These are phyloP conservation scores for Gymnodraco acuticeps DNA, from an alignment of 2,797 vertebrate species.

Conservation along the genomic window DNA sequence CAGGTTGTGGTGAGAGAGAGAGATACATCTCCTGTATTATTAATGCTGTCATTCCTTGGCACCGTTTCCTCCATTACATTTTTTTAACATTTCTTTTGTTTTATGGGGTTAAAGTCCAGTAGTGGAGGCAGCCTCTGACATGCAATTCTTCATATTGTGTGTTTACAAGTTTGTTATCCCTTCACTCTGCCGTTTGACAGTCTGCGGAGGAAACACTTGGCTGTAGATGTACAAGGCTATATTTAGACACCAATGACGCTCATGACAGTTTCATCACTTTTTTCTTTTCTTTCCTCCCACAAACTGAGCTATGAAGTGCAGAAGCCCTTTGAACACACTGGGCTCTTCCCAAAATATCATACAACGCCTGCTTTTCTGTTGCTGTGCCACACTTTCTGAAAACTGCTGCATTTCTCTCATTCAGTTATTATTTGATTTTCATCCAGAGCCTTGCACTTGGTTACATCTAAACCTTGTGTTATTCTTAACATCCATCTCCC, in stretches of 20 bases:
- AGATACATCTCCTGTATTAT: conserved; percentile 72
- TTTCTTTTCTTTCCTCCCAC: conserved; percentile 36
- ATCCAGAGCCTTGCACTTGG: background rate
- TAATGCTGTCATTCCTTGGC: conserved; percentile 68
- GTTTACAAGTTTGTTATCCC: conserved; percentile 63
- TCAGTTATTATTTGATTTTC: conserved; percentile 22
- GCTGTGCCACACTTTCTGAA: conserved; percentile 16
- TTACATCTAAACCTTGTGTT: conserved; percentile 7
- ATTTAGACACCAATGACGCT: conserved; percentile 68
- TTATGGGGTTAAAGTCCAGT: conserved; percentile 37
- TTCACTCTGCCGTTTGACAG: conserved; percentile 45
- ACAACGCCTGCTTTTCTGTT: conserved; percentile 30
- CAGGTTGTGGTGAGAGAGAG: conserved; percentile 45
- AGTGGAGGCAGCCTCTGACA: conserved; percentile 41
- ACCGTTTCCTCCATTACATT: conserved; percentile 62
- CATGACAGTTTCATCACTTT: conserved; percentile 60
- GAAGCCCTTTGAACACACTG: conserved; percentile 25
- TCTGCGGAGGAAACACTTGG: conserved; percentile 62
- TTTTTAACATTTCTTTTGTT: conserved; percentile 56
- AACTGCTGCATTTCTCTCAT: conserved; percentile 14
- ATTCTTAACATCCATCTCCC: background rate
- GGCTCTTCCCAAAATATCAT: conserved; percentile 40
- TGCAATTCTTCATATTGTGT: conserved; percentile 46
- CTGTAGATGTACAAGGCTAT: conserved; percentile 59
- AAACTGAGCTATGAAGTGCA: conserved; percentile 25